Conservation (phyloP, 2,113 vertebrate species). For the Rallus limicola region DNA sequence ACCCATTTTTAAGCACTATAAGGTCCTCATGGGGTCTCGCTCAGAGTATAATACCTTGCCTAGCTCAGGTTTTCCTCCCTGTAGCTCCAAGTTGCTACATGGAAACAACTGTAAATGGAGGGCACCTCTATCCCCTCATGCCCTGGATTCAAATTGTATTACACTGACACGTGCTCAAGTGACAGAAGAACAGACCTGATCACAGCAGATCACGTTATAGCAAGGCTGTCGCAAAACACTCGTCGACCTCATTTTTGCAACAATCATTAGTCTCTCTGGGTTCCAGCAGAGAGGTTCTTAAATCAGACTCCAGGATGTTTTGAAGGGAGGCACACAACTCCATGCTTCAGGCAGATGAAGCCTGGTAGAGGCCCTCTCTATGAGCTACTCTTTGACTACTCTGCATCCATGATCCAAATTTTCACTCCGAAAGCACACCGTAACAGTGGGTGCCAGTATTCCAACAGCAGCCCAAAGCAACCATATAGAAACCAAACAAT, state of each 20-base stretch:
- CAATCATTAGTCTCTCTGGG: background rate
- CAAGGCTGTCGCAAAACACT: constrained; percentile 25
- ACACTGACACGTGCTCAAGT: constrained; percentile 43
- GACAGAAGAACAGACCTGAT: constrained; percentile 39
- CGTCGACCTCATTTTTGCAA: background rate
- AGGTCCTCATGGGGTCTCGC: constrained; percentile 3
- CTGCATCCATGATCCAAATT: background rate
- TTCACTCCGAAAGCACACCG: background rate
- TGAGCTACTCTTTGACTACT: background rate
- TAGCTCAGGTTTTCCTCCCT: constrained; percentile 5
- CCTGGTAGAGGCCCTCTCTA: background rate
- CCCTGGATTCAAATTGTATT: constrained; percentile 42
- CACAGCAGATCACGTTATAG: constrained; percentile 9
- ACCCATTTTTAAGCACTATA: constrained; percentile 18
- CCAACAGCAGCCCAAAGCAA: background rate
- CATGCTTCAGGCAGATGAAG: background rate
- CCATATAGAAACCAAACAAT: background rate
- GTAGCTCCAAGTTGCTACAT: constrained; percentile 37
- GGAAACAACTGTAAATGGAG: constrained; percentile 55
- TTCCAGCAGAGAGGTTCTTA: background rate
- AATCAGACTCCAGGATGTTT: background rate
- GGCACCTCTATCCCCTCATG: background rate
- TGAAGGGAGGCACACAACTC: background rate
- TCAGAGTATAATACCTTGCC: background rate
- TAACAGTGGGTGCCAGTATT: background rate